Evolutionary conservation across 1,140 invertebrate genomes (phyloP), one percentile per base, ranked within the genome.

Genomic region (Microplitis demolitor): DNA sequence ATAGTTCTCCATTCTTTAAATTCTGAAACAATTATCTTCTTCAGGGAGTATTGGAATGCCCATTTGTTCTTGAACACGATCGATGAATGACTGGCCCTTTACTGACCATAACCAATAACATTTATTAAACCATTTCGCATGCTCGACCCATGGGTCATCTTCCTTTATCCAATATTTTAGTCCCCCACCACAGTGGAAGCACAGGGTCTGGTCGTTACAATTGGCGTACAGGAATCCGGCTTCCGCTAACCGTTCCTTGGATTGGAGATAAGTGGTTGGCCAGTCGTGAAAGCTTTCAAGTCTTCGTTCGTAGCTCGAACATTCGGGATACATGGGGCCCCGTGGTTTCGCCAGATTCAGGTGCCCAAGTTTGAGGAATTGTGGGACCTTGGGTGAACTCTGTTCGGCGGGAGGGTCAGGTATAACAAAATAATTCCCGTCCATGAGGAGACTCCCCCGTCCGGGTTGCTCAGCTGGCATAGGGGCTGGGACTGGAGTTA

Each of bases 221-320:
- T 95, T 94, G 13, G 92, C 93, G 78, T 97, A 97, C 83, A 92
- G 97, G 84, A 97, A 97, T 33, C 96, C 96, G 70, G 96, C 95
- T 74, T 93, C 91, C 39, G 94, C 93, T 24, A 98, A 85, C 62
- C 93, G 88, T 61, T 91, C 89, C 6, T 94, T 93, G 71, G 90
- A 92, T 80, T 95, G 94, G 67, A 90, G 91, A 83, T 95, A 90
- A 45, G 89, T 88, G 31, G 90, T 88, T 0, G 94, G 94, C 94
- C 95, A 96, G 16, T 90, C 87, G 58, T 87, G 85, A 82, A 93
- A 97, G 3, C 91, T 92, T 73, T 87, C 87, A 24, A 96, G 79
- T 35, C 96, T 89, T 1, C 90, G 89, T 53, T 92, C 89, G 68
- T 90, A 85, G 3, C 91, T 90, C 0, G 90, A 88, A 84, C 90